Evolutionary conservation across 2,113 vertebrate species (phyloP).

Genomic region (Neogobius melanostomus): DNA sequence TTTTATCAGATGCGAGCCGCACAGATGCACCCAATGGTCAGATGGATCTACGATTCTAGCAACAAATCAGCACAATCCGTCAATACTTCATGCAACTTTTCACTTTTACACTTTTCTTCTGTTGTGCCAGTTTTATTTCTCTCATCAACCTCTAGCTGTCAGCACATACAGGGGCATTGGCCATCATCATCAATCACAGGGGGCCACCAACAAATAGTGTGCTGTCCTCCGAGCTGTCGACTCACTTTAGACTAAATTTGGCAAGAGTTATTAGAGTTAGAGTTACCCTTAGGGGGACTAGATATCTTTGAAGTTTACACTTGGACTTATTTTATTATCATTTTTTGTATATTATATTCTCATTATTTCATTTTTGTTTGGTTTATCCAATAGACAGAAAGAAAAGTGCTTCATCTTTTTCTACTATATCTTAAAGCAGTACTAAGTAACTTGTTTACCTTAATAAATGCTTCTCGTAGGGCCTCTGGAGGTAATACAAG

Average conservation of each 20-base stretch:
- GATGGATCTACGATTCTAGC: neutral
- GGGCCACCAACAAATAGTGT: conserved; percentile 18
- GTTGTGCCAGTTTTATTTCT: conserved; percentile 31
- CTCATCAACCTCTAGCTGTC: conserved; percentile 8
- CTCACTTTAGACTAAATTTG: conserved; percentile 17
- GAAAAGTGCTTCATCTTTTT: too few relatives aligned
- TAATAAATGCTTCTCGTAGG: too few relatives aligned
- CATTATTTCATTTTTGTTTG: too few relatives aligned
- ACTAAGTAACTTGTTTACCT: too few relatives aligned
- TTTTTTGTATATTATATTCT: too few relatives aligned
- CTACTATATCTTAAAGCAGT: too few relatives aligned
- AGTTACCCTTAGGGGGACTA: too few relatives aligned
- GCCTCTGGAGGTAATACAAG: too few relatives aligned
- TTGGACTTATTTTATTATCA: too few relatives aligned
- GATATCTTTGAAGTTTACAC: too few relatives aligned
- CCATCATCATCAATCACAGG: conserved; percentile 39
- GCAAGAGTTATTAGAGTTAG: too few relatives aligned
- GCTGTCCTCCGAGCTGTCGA: conserved; percentile 5
- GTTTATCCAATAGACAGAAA: too few relatives aligned
- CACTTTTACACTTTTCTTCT: neutral
- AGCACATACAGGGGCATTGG: conserved; percentile 23
- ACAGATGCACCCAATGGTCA: conserved; percentile 43
- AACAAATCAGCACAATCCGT: neutral
- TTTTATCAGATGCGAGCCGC: conserved; percentile 72
- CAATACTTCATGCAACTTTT: neutral